A percentile compares a stretch with the other conserved stretches of the same genome.
Conservation (phyloP, 2,113 vertebrate species). For the Chloropsis hardwickii region DNA sequence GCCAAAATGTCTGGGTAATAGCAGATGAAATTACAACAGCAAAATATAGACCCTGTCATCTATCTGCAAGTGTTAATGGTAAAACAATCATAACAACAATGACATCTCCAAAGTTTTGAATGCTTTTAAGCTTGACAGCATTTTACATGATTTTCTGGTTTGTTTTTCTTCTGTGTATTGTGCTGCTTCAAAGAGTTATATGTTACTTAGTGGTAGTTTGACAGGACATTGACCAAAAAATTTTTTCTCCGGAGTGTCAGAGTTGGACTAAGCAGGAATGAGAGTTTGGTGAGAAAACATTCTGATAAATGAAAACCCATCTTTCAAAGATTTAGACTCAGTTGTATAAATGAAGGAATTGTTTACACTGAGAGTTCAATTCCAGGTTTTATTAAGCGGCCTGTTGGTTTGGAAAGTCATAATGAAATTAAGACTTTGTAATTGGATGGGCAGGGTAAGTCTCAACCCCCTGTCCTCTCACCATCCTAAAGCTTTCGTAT, state of each 20-base stretch:
- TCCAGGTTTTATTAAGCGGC: slow-evolving; percentile 7
- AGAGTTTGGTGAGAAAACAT: neutral
- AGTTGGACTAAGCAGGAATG: neutral
- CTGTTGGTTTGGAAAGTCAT: neutral
- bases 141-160: neutral
- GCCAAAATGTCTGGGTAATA: neutral
- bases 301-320: neutral
- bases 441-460: neutral
- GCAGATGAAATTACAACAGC: neutral
- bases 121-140: neutral
- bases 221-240: neutral
- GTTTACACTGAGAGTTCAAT: neutral
- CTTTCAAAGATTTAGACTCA: neutral
- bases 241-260: neutral
- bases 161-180: neutral
- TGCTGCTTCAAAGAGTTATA: neutral
- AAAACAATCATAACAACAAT: neutral
- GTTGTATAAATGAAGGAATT: neutral
- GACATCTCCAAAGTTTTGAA: neutral
- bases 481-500: neutral
- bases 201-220: neutral
- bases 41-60: neutral
- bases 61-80: neutral
- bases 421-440: neutral
- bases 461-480: neutral